Conservation (phyloP, 1,140 invertebrate genomes). For the Formica selysi region DNA sequence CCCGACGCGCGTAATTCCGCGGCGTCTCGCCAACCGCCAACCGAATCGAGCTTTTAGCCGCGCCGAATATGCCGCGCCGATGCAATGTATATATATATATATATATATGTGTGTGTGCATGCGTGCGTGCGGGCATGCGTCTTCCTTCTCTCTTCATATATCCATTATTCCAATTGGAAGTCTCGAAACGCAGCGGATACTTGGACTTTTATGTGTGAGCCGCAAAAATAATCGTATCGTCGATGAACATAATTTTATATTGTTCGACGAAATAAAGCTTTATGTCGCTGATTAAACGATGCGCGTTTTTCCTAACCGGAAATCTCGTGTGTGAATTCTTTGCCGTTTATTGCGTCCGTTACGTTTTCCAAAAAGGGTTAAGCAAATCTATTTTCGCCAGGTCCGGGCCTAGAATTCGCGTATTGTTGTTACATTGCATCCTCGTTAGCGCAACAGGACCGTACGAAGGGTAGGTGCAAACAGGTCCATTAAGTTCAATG, state of each 20-base stretch:
- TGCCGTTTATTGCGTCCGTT: background rate
- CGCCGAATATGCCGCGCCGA: background rate
- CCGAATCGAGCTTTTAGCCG: conserved; percentile 39
- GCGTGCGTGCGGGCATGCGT: background rate
- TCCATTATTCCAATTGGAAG: conserved; percentile 68
- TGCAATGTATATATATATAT: background rate
- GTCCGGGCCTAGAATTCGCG: background rate
- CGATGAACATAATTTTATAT: conserved; percentile 1
- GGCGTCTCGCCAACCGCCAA: conserved; percentile 71
- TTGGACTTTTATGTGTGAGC: conserved; percentile 53
- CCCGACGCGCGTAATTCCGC: conserved; percentile 77
- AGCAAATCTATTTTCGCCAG: background rate
- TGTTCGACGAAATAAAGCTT: background rate
- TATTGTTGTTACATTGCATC: background rate
- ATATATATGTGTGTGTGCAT: no score
- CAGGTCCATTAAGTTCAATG: conserved; percentile 75
- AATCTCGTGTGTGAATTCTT: background rate
- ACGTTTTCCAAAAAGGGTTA: background rate
- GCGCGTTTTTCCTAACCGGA: background rate
- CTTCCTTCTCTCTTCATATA: conserved; percentile 42
- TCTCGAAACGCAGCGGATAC: conserved; percentile 1
- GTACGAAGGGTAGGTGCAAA: conserved; percentile 74
- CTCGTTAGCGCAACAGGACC: conserved; percentile 67
- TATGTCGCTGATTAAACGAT: background rate
- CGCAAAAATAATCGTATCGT: conserved; percentile 9